Base-by-base conservation (phyloP, 2,888 invertebrate genomes). In the Mesorhabditis spiculigera region DNA sequence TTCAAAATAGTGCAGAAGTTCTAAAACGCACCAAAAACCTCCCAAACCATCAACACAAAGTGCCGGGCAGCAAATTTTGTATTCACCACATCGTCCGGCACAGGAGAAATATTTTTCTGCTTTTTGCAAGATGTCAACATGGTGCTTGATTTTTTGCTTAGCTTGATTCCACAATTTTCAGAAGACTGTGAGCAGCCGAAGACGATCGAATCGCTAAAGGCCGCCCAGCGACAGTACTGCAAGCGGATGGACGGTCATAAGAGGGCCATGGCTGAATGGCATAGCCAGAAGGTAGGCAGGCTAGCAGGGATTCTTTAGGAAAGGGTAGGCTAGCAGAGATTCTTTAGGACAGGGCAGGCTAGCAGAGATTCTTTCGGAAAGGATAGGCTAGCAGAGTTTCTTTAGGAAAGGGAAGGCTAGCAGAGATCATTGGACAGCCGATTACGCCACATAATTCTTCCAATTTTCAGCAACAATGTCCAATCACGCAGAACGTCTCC, bases 401-500 rank as follows among this genome's bases (percentile, higher is more conserved):
- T 28, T 28, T 28, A 28, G 58, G 58, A 50, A 50, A 50, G 58
- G n/a, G 8, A 1, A 13, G 58, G 58, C 28, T 28, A 28, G 28
- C 28, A 28, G 28, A 28, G 28, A 28, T 28, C 28, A 28, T 28
- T 28, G 28, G 28, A 3, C 28, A 28, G 1, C 28, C 28, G 28
- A 28, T 28, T 28, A 28, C 28, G 28, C 28, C 28, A 28, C 28
- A 28, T 28, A 28, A 28, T 28, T 28, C 28, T 50, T 3, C n/a
- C 58, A 10, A 0, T n/a, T 50, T 50, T 50, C 58, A 50, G 58
- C 58, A 50, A 50, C 58, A 50, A 50, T 50, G 58, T 3, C 58
- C 58, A 10, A n/a, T 50, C 58, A 50, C 58, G 8, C 58, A 50
- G n/a, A 50, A 50, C n/a, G 58, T 50, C 58, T 50, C 58, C 58